Evolutionary conservation across 2,113 vertebrate genomes (phyloP).

Genomic region (Ammodytes marinus): DNA sequence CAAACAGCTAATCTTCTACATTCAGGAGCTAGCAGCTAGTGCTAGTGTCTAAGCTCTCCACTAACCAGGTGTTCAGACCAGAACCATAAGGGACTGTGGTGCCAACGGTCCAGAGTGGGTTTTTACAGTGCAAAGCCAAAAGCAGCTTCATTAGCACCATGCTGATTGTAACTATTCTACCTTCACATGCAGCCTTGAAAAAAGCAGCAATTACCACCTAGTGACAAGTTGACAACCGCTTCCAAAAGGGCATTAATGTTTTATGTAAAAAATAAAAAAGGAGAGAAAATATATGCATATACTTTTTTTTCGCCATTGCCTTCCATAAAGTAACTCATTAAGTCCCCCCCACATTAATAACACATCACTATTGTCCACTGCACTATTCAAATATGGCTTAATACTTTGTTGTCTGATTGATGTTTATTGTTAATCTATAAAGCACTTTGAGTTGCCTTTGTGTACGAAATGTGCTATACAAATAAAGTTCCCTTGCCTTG

Average conservation of each 20-base stretch:
- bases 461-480: too few species aligned
- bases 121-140: slow-evolving; percentile 13
- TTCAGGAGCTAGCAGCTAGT: slow-evolving; percentile 52
- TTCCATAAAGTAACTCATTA: too few species aligned
- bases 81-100: slow-evolving; percentile 15
- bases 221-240: slow-evolving; percentile 15
- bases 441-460: too few species aligned
- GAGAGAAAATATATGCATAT: neutral
- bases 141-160: slow-evolving; percentile 53
- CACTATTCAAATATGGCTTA: neutral
- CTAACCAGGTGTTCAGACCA: slow-evolving; percentile 64
- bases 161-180: slow-evolving; percentile 21
- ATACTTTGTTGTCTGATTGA: too few species aligned
- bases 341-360: neutral
- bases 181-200: slow-evolving; percentile 18
- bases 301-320: neutral
- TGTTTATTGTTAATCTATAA: too few species aligned
- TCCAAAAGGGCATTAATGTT: slow-evolving; percentile 4
- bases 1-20: slow-evolving; percentile 78
- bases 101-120: slow-evolving; percentile 37
- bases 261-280: neutral
- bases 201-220: slow-evolving; percentile 37
- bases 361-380: neutral
- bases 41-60: slow-evolving; percentile 50
- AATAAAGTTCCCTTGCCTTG: too few species aligned